These are phyloP conservation scores for Xestobium rufovillosum DNA, from an alignment of 2,888 invertebrate genomes.

Conservation along the genomic window DNA sequence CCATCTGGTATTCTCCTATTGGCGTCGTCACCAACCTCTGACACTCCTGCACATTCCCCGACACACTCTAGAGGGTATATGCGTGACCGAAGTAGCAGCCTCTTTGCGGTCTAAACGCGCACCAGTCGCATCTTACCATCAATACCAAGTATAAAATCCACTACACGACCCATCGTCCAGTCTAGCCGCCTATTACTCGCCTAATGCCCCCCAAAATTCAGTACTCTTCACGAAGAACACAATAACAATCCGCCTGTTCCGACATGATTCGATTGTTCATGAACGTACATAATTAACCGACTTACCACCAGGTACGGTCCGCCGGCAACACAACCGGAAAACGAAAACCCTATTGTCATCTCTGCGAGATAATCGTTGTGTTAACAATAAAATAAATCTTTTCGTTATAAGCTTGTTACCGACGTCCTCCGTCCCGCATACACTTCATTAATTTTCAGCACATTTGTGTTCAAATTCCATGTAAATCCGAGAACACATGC, in stretches of 20 bases:
- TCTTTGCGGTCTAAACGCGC: not conserved
- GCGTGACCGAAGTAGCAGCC: not conserved
- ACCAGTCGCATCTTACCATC: conserved; percentile 3
- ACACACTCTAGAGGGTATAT: not conserved
- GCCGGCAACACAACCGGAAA: conserved; percentile 10
- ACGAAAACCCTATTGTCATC: conserved; percentile 6
- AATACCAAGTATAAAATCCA: not conserved
- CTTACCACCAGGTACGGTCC: conserved; percentile 15
- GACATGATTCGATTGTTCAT: conserved; percentile 18
- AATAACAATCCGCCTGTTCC: no score
- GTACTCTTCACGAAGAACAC: not conserved
- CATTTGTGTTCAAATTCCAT: no score
- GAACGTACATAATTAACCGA: conserved; percentile 14
- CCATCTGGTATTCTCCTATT: not conserved
- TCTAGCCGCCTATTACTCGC: conserved; percentile 4
- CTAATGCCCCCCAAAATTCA: conserved; percentile 5
- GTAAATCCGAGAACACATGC: no score
- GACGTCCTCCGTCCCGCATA: no score
- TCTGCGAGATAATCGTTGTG: conserved; percentile 1
- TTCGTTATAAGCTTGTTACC: no score
- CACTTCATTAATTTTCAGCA: no score
- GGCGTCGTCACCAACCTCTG: not conserved
- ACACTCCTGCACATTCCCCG: not conserved
- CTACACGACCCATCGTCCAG: not conserved
- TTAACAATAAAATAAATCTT: conserved; percentile 1